Evolutionary conservation across 1,140 invertebrate species (phyloP).

Genomic region (Metopolophium dirhodum): DNA sequence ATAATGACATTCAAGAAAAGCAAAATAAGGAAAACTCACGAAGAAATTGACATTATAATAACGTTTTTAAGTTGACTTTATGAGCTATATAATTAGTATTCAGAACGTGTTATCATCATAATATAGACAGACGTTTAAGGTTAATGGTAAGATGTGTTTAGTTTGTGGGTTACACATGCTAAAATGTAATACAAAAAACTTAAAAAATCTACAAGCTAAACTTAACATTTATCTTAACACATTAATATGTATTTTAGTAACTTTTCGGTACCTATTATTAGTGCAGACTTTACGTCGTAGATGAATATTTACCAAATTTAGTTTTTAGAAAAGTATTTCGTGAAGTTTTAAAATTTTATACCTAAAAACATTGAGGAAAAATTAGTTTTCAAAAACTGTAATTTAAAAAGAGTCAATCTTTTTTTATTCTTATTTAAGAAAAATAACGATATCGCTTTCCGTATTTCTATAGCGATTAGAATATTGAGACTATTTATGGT

Average conservation of each 20-base stretch:
- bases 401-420: not conserved
- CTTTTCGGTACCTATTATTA: not conserved
- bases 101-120: not conserved
- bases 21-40: not conserved
- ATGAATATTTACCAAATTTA: not conserved
- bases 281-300: not conserved
- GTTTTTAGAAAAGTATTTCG: not conserved
- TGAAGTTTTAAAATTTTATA: not conserved
- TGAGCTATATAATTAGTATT: not conserved
- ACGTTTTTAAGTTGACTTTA: not conserved
- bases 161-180: not conserved
- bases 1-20: slow-evolving; percentile 22
- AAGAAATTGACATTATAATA: not conserved
- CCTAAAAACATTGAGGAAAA: not conserved
- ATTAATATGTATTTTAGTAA: not conserved
- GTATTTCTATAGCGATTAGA: not conserved
- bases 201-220: not conserved
- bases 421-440: too few species aligned
- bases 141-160: not conserved
- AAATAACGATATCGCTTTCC: not conserved
- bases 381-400: not conserved
- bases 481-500: not conserved
- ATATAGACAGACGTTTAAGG: not conserved
- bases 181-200: not conserved
- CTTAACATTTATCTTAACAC: not conserved